phyloP scores from a whole-genome alignment of 2,113 vertebrate genomes.

The Empidonax alnorum region DNA sequence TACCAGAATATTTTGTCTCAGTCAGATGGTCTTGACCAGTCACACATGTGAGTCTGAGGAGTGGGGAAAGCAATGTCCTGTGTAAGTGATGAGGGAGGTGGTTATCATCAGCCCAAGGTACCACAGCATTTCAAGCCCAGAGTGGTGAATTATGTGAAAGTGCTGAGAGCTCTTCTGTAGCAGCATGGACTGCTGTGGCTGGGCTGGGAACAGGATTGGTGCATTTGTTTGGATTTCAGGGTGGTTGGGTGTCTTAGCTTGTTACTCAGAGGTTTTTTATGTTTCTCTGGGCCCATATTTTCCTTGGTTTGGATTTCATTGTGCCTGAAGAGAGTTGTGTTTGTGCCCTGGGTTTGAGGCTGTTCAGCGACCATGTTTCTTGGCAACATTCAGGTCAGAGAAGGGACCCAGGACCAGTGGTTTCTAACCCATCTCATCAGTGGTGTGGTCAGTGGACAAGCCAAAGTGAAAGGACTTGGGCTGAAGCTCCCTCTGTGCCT shows the following conservation, averaged over 20 bases:
- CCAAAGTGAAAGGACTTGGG: not conserved
- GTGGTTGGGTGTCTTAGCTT: not conserved
- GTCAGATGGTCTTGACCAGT: not conserved
- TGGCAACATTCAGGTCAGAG: not conserved
- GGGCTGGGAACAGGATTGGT: not conserved
- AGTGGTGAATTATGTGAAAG: not conserved
- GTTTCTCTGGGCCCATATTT: not conserved
- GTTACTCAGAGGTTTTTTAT: not conserved
- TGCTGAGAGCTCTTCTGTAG: not conserved
- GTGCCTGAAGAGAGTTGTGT: not conserved
- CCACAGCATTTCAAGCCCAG: not conserved
- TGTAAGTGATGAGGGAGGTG: not conserved
- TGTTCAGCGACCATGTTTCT: not conserved
- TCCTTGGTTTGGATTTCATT: not conserved
- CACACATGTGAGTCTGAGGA: rapidly evolving
- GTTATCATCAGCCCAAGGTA: not conserved
- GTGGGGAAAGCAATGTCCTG: not conserved
- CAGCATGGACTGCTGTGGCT: not conserved
- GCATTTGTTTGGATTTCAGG: not conserved
- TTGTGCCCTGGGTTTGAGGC: not conserved
- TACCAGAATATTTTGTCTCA: not conserved
- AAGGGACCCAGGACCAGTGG: not conserved
- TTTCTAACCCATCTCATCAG: not conserved
- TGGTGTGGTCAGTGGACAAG: not conserved
- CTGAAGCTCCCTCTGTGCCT: not conserved